Conservation (phyloP, 2,888 invertebrate genomes). For the Cecidostiba fungosa region DNA sequence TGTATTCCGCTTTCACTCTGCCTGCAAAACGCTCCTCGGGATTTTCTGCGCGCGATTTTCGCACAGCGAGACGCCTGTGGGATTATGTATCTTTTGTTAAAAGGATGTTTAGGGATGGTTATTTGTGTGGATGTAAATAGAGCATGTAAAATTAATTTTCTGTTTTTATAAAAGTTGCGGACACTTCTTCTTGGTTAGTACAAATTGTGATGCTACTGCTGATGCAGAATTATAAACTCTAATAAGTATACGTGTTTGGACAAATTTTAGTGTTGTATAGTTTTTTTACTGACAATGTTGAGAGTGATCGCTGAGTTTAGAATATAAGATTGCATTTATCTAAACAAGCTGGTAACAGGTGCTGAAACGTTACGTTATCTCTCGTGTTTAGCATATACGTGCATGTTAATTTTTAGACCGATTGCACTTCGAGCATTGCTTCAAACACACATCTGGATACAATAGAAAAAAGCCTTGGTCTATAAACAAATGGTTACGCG, state of each 20-base stretch:
- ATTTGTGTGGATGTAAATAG: background rate
- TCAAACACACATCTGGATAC: background rate
- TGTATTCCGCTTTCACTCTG: conserved; percentile 34
- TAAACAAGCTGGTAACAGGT: background rate
- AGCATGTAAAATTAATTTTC: background rate
- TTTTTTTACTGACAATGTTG: no score
- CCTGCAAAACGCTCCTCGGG: background rate
- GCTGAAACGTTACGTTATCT: background rate
- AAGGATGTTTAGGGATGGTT: background rate
- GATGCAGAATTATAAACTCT: no score
- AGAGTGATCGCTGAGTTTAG: no score
- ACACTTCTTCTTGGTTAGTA: no score
- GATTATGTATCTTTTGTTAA: background rate
- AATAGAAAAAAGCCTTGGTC: background rate
- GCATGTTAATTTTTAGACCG: background rate
- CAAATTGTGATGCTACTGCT: no score
- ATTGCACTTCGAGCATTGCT: background rate
- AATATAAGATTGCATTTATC: no score
- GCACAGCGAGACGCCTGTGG: background rate
- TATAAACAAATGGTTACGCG: background rate
- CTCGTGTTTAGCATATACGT: background rate
- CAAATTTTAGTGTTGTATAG: background rate
- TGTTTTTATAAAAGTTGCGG: background rate
- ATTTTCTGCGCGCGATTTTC: background rate
- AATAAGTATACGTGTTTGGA: no score